A percentile compares a stretch with the other conserved stretches of the same genome.
Conservation (phyloP, 2,888 invertebrate genomes). For the Cosmopolites sordidus region DNA sequence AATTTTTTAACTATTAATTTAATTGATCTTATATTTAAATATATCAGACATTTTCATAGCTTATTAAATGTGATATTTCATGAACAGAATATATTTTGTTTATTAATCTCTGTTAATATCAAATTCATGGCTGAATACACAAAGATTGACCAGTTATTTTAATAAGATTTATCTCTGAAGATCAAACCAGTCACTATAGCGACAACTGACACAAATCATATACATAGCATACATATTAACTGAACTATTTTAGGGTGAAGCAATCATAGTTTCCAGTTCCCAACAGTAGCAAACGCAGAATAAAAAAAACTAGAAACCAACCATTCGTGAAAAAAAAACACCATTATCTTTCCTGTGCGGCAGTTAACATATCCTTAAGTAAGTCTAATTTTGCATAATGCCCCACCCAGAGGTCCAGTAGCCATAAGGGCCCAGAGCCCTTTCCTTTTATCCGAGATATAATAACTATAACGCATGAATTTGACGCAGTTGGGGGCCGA, state of each 20-base stretch:
- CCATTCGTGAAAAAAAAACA: constrained; percentile 3
- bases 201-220: too few species aligned
- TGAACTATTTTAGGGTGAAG: not conserved
- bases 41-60: too few species aligned
- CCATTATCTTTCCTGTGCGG: constrained; percentile 12
- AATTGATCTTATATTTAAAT: too few species aligned
- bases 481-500: constrained; percentile 23
- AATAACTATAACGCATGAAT: constrained; percentile 27
- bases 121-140: too few species aligned
- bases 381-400: constrained; percentile 25
- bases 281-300: not conserved
- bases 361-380: constrained; percentile 13
- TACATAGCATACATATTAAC: too few species aligned
- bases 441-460: constrained; percentile 20
- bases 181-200: too few species aligned
- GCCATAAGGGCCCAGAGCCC: constrained; percentile 14
- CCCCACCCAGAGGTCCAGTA: constrained; percentile 24
- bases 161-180: too few species aligned
- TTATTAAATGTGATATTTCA: too few species aligned
- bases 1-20: too few species aligned
- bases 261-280: not conserved
- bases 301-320: not conserved
- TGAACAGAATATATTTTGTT: too few species aligned
- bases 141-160: too few species aligned
- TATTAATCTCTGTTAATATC: too few species aligned